A percentile compares a stretch with the other conserved stretches of the same genome.
Evolutionary conservation across 2,888 invertebrate genomes (phyloP).

Genomic region (Diploptera punctata): DNA sequence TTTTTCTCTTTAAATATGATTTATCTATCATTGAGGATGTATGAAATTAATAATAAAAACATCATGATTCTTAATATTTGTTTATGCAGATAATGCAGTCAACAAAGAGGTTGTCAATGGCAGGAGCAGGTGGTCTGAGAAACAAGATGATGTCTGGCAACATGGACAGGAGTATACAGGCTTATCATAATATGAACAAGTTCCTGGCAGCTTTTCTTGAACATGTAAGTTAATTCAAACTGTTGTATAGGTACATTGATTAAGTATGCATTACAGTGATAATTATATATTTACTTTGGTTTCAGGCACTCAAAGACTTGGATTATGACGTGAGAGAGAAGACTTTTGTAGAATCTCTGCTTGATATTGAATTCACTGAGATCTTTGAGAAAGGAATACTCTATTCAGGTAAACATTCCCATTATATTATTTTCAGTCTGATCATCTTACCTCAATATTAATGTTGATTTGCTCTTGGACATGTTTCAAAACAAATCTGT

Average conservation of each 20-base stretch:
- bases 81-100: slow-evolving; percentile 32
- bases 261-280: too few species aligned
- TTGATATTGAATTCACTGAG: slow-evolving; percentile 69
- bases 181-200: slow-evolving; percentile 71
- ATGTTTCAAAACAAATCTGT: too few species aligned
- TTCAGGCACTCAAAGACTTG: slow-evolving; percentile 70
- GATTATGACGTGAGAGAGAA: slow-evolving; percentile 78
- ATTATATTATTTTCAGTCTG: too few species aligned
- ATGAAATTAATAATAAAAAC: too few species aligned
- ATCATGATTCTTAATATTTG: background rate
- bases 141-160: slow-evolving; percentile 42
- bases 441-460: too few species aligned
- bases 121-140: slow-evolving; percentile 36
- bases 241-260: too few species aligned
- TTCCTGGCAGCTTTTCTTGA: slow-evolving; percentile 79
- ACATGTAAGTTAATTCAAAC: slow-evolving; percentile 73
- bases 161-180: slow-evolving; percentile 61
- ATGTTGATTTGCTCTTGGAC: too few species aligned
- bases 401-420: slow-evolving; percentile 67
- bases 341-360: slow-evolving; percentile 66
- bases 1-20: too few species aligned
- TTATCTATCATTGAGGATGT: too few species aligned
- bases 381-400: slow-evolving; percentile 64
- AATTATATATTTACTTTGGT: slow-evolving; percentile 13
- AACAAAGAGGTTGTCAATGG: slow-evolving; percentile 35